A percentile compares a stretch with the other conserved stretches of the same genome.
These are phyloP conservation scores for Listronotus bonariensis DNA, from an alignment of 1,140 invertebrate genomes.

Conservation along the genomic window DNA sequence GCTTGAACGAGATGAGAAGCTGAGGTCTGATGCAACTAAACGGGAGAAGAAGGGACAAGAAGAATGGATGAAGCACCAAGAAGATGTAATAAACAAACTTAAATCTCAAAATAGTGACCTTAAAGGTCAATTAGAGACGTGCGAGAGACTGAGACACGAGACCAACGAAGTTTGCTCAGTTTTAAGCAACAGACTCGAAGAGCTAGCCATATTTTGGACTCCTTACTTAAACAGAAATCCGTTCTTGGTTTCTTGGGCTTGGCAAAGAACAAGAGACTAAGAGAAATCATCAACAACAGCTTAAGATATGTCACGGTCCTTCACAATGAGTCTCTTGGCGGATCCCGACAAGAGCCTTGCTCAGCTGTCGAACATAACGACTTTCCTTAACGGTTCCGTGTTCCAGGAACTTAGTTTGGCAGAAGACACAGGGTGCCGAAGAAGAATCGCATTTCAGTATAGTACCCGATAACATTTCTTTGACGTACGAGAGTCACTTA, in stretches of 20 bases:
- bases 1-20: too few relatives aligned
- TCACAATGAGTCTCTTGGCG: conserved; percentile 55
- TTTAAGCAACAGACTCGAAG: conserved; percentile 68
- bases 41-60: too few relatives aligned
- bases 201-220: conserved; percentile 73
- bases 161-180: conserved; percentile 68
- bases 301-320: conserved; percentile 62
- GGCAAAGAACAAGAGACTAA: conserved; percentile 59
- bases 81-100: conserved; percentile 22
- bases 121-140: conserved; percentile 53
- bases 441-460: conserved; percentile 41
- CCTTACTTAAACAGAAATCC: conserved; percentile 68
- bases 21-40: too few relatives aligned
- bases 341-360: conserved; percentile 53
- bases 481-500: conserved; percentile 51
- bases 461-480: conserved; percentile 42
- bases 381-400: conserved; percentile 53
- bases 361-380: conserved; percentile 58
- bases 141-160: conserved; percentile 62
- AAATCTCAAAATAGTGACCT: conserved; percentile 49
- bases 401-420: conserved; percentile 42
- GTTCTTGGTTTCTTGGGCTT: conserved; percentile 59
- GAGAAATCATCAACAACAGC: conserved; percentile 62
- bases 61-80: too few relatives aligned
- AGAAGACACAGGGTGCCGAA: conserved; percentile 25